A percentile compares a stretch with the other conserved stretches of the same genome.
Conservation (phyloP, 2,888 invertebrate genomes). For the Philereme transversata region DNA sequence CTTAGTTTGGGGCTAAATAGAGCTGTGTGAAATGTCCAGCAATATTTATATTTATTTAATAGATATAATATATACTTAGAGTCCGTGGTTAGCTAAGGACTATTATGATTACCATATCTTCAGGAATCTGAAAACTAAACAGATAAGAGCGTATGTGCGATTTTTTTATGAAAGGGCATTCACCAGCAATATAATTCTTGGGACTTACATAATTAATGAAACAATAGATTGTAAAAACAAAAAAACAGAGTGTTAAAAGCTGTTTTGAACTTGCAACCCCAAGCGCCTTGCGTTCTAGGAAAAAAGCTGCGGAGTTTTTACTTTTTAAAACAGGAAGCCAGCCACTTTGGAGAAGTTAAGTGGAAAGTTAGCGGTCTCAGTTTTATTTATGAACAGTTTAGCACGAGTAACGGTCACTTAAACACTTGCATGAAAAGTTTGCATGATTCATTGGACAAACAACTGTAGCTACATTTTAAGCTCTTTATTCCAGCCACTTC, state of each 20-base stretch:
- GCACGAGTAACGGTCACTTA: constrained; percentile 60
- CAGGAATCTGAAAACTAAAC: no score
- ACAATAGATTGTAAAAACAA: constrained; percentile 27
- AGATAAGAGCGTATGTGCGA: no score
- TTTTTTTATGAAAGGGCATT: no score
- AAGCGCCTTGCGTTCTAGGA: constrained; percentile 66
- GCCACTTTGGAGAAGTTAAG: constrained; percentile 78
- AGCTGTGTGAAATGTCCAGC: no score
- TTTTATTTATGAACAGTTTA: constrained; percentile 73
- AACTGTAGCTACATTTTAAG: background rate
- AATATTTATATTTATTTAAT: no score
- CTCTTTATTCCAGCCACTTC: background rate
- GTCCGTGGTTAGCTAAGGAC: no score
- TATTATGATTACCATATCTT: no score
- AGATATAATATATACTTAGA: no score
- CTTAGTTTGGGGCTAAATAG: no score
- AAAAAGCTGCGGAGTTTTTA: constrained; percentile 62
- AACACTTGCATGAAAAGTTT: constrained; percentile 42
- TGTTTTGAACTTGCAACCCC: constrained; percentile 76
- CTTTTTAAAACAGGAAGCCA: constrained; percentile 79
- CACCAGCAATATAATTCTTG: no score
- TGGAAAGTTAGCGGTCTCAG: constrained; percentile 74
- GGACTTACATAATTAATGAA: background rate
- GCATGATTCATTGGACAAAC: constrained; percentile 19
- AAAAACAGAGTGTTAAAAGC: constrained; percentile 68